phyloP scores from a whole-genome alignment of 2,888 invertebrate species.

The Masnerella sp. region DNA sequence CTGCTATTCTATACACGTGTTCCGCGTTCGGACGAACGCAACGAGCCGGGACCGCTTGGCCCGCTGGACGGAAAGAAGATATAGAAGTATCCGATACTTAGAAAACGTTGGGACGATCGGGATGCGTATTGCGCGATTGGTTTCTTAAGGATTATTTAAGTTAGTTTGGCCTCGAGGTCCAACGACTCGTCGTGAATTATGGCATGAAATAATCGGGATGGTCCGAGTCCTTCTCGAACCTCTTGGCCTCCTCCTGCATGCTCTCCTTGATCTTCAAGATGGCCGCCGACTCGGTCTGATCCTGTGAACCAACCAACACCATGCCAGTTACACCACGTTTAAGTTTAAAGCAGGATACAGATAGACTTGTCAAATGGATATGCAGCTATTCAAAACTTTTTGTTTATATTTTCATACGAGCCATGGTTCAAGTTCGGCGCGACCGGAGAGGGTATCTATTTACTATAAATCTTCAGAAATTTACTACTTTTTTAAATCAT shows the following conservation, averaged over 20 bases:
- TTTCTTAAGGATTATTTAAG: conserved; percentile 61
- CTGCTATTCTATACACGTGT: conserved; percentile 58
- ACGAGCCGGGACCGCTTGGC: conserved; percentile 36
- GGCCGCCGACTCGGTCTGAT: conserved; percentile 99
- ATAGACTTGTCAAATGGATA: too few species aligned
- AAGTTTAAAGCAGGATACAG: conserved; percentile 66
- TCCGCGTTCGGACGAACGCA: conserved; percentile 22
- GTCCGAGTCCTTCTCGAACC: conserved; percentile 98
- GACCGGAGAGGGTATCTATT: too few species aligned
- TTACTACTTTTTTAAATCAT: too few species aligned
- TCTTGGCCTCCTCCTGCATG: conserved; percentile 99
- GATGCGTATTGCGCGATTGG: conserved; percentile 55
- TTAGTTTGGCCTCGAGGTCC: conserved; percentile 73
- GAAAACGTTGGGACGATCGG: conserved; percentile 54
- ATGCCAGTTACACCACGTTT: conserved; percentile 76
- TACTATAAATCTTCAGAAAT: too few species aligned
- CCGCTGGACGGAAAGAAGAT: conserved; percentile 56
- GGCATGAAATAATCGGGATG: conserved; percentile 98
- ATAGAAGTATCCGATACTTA: conserved; percentile 54
- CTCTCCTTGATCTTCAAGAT: conserved; percentile 99
- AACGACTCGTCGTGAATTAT: conserved; percentile 80
- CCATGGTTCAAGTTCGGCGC: too few species aligned
- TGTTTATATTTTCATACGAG: too few species aligned
- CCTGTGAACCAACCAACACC: conserved; percentile 80
- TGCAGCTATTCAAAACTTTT: too few species aligned